Base-by-base conservation (phyloP, 2,797 vertebrate genomes). In the Ptychadena robeensis region DNA sequence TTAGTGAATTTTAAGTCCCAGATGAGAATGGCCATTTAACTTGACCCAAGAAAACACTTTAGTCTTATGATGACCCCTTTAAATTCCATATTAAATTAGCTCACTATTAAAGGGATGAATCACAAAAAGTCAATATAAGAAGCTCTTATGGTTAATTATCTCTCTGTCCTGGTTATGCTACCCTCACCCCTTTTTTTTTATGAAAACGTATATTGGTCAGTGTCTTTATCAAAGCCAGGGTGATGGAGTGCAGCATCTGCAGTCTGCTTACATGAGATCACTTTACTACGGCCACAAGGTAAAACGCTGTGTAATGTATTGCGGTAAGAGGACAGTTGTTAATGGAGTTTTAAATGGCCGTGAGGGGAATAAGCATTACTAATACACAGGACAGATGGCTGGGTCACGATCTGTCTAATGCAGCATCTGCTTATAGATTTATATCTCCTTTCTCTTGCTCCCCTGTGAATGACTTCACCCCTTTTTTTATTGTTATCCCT, bases 361-460 rank as follows among this genome's bases (percentile, higher is more conserved):
- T 65, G 68, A 72, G 38, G 28, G 30, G 18, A 79, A 40, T 63
- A n/a, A 73, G 31, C 53, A 67, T 11, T 61, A 59, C 15, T 83
- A 73, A 79, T 69, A 73, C 28, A 61, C 40, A 48, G 68, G 82
- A 34, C 82, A 84, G 77, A 84, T 73, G 82, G 76, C 37, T 68
- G 37, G 77, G 37, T 69, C 59, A 69, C 34, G 67, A 68, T 80
- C 64, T 74, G 70, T 84, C 70, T 73, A 66, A 57, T 67, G 64
- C 22, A 73, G 40, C 82, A 74, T 84, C 82, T 84, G 82, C 71
- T 84, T 72, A 74, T 80, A 37, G 71, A 74, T 84, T 38, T 65
- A 38, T 59, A 68, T 57, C n/a, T n/a, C 69, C 25, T 48, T 68
- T 44, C 44, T 40, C 25, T 14, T 32, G 44, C 34, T 80, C 82